A percentile compares a stretch with the other conserved stretches of the same genome.
phyloP scores from a whole-genome alignment of 2,797 vertebrate genomes.

The Alouatta caraya region DNA sequence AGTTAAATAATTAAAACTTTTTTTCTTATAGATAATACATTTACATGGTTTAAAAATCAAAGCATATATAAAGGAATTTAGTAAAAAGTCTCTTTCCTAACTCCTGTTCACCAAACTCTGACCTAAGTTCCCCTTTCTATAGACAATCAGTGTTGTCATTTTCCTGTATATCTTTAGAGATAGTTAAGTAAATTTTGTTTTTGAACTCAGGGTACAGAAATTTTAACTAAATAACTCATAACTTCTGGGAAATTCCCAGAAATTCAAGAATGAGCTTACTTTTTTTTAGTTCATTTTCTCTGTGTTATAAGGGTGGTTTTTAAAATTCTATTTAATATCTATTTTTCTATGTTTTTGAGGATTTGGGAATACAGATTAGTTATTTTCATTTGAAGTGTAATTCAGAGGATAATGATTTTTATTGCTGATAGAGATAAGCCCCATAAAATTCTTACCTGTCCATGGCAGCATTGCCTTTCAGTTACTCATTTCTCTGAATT shows the following conservation, averaged over 20 bases:
- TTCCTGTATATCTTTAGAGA: background rate
- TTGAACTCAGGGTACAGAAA: background rate
- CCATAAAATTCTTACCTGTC: background rate
- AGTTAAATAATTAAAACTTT: background rate
- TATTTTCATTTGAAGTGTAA: conserved; percentile 11
- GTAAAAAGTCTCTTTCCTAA: background rate
- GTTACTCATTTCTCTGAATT: background rate
- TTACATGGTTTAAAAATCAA: conserved; percentile 29
- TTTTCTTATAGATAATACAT: background rate
- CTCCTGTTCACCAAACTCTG: background rate
- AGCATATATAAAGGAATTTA: background rate
- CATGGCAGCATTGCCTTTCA: background rate
- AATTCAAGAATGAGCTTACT: background rate
- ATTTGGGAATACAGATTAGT: background rate
- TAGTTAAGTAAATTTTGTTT: background rate
- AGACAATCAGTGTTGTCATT: background rate
- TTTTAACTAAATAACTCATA: background rate
- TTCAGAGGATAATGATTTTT: background rate
- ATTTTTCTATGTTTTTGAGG: background rate
- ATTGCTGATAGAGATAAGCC: background rate
- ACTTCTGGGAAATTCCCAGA: background rate
- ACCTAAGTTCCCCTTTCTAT: background rate
- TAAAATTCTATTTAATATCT: background rate
- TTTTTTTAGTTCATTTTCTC: background rate
- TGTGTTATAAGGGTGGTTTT: background rate